Evolutionary conservation across 2,888 invertebrate species (phyloP).

Genomic region (Neoitamus cyanurus): DNA sequence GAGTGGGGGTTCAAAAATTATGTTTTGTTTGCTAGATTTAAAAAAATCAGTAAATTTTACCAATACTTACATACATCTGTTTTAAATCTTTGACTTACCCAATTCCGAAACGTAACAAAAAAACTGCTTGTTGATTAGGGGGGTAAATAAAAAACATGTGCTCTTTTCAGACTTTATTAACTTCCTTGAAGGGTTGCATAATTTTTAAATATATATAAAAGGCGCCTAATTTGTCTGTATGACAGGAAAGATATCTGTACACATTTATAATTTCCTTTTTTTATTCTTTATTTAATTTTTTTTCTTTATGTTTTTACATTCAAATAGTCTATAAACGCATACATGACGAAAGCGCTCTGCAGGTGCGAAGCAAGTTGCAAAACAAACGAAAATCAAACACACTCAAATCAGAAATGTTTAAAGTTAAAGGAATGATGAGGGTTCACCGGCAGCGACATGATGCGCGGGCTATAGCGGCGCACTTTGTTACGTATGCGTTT

Average conservation of each 20-base stretch:
- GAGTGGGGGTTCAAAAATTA: too few relatives aligned
- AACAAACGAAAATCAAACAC: conserved; percentile 7
- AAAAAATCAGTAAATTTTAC: too few relatives aligned
- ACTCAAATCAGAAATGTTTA: not conserved
- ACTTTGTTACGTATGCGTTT: conserved; percentile 44
- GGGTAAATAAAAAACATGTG: not conserved
- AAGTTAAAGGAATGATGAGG: not conserved
- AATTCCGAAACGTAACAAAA: not conserved
- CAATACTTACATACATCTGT: too few relatives aligned
- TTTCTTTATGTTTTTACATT: conserved; percentile 24
- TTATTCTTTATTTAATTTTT: not conserved
- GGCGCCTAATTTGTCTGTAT: conserved; percentile 44
- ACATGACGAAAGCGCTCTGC: conserved; percentile 36
- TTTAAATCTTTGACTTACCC: too few relatives aligned
- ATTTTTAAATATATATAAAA: conserved; percentile 48
- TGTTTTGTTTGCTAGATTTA: too few relatives aligned
- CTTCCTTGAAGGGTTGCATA: conserved; percentile 47
- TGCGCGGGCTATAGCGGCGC: not conserved
- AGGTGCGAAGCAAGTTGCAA: conserved; percentile 22
- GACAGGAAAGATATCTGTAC: conserved; percentile 41
- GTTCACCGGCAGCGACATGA: not conserved
- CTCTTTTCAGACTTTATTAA: conserved; percentile 41
- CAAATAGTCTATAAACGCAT: conserved; percentile 38
- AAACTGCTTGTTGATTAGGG: not conserved
- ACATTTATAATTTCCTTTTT: conserved; percentile 10